These are phyloP conservation scores for Heterodera schachtii DNA, from an alignment of 1,140 invertebrate species.

Conservation along the genomic window DNA sequence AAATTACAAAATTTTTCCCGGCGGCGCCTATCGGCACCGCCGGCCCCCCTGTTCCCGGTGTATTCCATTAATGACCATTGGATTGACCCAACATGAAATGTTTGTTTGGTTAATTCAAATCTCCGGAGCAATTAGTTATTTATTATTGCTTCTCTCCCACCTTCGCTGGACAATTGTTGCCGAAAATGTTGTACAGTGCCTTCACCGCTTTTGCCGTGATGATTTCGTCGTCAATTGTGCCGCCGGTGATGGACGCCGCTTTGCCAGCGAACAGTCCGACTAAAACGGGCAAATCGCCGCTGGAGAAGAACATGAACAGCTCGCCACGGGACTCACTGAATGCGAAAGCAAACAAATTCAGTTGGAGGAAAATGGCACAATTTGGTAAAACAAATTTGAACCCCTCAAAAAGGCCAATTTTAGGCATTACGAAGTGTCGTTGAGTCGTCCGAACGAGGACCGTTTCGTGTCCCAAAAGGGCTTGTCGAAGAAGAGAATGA, in stretches of 20 bases:
- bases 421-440: constrained; percentile 38
- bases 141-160: no score
- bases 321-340: constrained; percentile 39
- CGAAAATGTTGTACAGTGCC: constrained; percentile 39
- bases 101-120: no score
- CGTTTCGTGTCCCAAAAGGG: constrained; percentile 39
- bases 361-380: no score
- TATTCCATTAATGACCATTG: no score
- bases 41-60: no score
- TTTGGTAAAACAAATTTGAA: background rate
- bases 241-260: constrained; percentile 26
- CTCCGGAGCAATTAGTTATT: no score
- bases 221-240: constrained; percentile 28
- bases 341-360: constrained; percentile 13
- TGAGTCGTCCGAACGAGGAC: constrained; percentile 35
- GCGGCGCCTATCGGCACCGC: no score
- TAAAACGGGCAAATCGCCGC: constrained; percentile 38
- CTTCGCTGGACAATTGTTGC: no score
- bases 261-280: constrained; percentile 40
- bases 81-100: no score
- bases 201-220: constrained; percentile 36
- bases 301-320: constrained; percentile 45
- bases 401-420: background rate
- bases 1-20: no score
- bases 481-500: constrained; percentile 43